A percentile compares a stretch with the other conserved stretches of the same genome.
phyloP scores from a whole-genome alignment of 2,113 vertebrate genomes.

The Caloenas nicobarica region DNA sequence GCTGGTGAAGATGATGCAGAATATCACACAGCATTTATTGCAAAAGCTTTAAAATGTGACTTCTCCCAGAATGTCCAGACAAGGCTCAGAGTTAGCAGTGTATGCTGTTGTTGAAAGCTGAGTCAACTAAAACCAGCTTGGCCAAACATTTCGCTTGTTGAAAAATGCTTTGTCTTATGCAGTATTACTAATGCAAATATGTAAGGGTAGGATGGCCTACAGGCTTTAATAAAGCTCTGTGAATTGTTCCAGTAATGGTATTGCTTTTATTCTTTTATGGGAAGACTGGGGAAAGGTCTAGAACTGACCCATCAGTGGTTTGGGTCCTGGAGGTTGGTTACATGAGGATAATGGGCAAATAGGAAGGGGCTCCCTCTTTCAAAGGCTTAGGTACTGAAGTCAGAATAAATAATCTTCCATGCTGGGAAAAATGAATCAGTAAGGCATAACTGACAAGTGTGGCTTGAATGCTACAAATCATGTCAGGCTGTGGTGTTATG shows the following conservation, averaged over 20 bases:
- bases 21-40: neutral
- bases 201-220: neutral
- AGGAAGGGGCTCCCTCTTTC: neutral
- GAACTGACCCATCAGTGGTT: neutral
- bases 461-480: neutral
- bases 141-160: neutral
- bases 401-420: neutral
- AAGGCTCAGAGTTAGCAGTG: neutral
- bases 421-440: neutral
- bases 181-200: neutral
- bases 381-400: neutral
- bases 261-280: neutral
- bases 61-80: neutral
- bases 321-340: neutral
- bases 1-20: neutral
- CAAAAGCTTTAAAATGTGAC: neutral
- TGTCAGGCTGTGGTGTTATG: neutral
- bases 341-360: neutral
- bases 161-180: neutral
- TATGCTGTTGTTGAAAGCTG: neutral
- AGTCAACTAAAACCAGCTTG: neutral
- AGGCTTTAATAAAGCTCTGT: slow-evolving; percentile 33
- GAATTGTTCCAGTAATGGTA: neutral
- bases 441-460: neutral
- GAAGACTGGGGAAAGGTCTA: neutral